Base-by-base conservation (phyloP, 2,113 vertebrate species). In the Poeciliopsis prolifica region DNA sequence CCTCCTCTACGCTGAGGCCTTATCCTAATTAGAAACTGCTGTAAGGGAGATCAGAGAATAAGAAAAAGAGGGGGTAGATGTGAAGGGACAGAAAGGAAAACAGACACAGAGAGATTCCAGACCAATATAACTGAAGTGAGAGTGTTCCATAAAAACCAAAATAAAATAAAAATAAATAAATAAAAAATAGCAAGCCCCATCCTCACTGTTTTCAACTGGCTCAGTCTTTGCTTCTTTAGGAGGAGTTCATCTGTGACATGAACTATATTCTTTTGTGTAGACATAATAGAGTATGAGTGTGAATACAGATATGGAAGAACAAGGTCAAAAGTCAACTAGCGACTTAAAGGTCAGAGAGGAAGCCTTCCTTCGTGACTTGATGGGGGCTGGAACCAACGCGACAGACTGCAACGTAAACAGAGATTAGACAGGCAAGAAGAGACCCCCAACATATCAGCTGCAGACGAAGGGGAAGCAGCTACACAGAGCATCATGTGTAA, bases 11-110 rank as follows among this genome's bases (percentile, higher is more conserved):
- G 75, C 62, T 74, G 61, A 62, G 80, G 61, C 19, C 61, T 76
- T 68, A 85, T 86, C 77, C 86, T 92, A 89, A 91, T 89, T 86
- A 79, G 75, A 89, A 92, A 82, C 87, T 35, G 83, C 80, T 90
- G 84, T n/a, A 71, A 68, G 70, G 54, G 61, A 85, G 33, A 82
- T 19, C 72, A 71, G 35, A 66, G 28, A 60, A 33, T 14, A 33
- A 9, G 24, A 48, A 64, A 62, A 72, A 65, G 15, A 64, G 29
- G 51, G 51, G 19, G 14, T 48, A 33, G 48, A 63, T 28, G 35
- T 48, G 44, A 68, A 26, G 71, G 11, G 75, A 14, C 17, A 77
- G 74, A 79, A 40, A 68, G 37, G 74, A 33, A 68, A 66, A 81
- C 70, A 77, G 29, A 78, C 77, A 78, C 26, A 33, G 4, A 70